These are phyloP conservation scores for Xanthostigma xanthostigma DNA, from an alignment of 2,888 invertebrate genomes.

Conservation along the genomic window DNA sequence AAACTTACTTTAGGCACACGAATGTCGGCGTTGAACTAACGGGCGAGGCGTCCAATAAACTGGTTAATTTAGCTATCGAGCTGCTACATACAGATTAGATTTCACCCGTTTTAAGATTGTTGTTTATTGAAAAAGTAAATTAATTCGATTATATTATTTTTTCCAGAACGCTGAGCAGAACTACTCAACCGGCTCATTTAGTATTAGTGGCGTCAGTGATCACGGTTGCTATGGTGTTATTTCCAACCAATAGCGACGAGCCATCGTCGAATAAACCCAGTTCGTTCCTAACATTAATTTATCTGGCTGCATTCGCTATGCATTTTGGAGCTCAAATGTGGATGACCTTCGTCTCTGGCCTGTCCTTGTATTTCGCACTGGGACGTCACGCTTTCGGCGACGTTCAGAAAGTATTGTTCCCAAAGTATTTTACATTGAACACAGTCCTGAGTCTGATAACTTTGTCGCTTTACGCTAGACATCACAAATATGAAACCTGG, in stretches of 20 bases:
- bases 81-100: too few relatives aligned
- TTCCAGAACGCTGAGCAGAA: conserved; percentile 52
- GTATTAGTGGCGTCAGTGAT: conserved; percentile 48
- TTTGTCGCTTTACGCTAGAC: conserved; percentile 51
- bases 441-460: conserved; percentile 57
- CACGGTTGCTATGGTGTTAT: conserved; percentile 33
- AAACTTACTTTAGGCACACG: too few relatives aligned
- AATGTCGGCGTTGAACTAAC: too few relatives aligned
- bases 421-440: conserved; percentile 72
- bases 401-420: conserved; percentile 75
- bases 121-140: too few relatives aligned
- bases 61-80: too few relatives aligned
- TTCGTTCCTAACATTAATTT: conserved; percentile 33
- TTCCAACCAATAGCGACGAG: conserved; percentile 22
- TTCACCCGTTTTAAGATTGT: too few relatives aligned
- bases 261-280: conserved; percentile 17
- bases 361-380: conserved; percentile 71
- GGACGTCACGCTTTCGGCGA: conserved; percentile 78
- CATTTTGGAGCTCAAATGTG: conserved; percentile 81
- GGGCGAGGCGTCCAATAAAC: too few relatives aligned
- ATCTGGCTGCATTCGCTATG: conserved; percentile 61
- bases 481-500: conserved; percentile 36
- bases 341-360: conserved; percentile 86
- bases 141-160: conserved; percentile 15
- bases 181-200: conserved; percentile 68